Base-by-base conservation (phyloP, 2,113 vertebrate species). In the Varanus salvator region DNA sequence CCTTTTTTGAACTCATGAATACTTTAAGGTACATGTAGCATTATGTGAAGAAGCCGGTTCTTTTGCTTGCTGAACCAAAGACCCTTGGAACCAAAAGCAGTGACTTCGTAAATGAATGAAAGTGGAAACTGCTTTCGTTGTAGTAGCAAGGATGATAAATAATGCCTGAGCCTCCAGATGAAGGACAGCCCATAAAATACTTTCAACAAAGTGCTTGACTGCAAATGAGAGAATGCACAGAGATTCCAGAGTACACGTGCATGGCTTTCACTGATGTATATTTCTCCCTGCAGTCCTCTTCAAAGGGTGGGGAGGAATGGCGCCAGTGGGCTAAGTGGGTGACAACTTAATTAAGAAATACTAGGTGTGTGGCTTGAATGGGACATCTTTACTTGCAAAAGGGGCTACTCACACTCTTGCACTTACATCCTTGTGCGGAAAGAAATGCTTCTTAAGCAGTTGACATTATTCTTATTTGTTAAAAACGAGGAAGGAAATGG, bases 281-380 rank as follows among this genome's bases (percentile, higher is more conserved):
- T 93, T 95, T 94, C 90, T 50, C 68, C 78, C 44, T 93, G 93
- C 90, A 78, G 69, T 89, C 80, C 93, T 80, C 81, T 90, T 83
- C 2, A 44, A 44, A 75, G 31, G 57, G 29, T 77, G 25, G 71
- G 15, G 64, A 52, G 74, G 31, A 5, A 8, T 34, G 31, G 69
- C 19, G 29, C 25, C 52, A 27, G 8, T 86, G 71, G 71, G 27
- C 34, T 91, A 92, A 89, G 84, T 94, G 88, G 6, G 2, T 92
- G 84, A 48, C 86, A 48, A 17, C 87, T 52, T 87, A 78, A 90
- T 90, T 89, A 94, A 92, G 50, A 81, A 84, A 6, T 86, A 57
- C 90, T 91, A 90, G 14, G 66, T 89, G 0, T 90, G 0, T 0
- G n/a, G n/a, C 52, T 89, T 80, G 78, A 93, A 91, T 12, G 48